Base-by-base conservation (phyloP, 2,113 vertebrate species). In the Chlamydotis undulata region DNA sequence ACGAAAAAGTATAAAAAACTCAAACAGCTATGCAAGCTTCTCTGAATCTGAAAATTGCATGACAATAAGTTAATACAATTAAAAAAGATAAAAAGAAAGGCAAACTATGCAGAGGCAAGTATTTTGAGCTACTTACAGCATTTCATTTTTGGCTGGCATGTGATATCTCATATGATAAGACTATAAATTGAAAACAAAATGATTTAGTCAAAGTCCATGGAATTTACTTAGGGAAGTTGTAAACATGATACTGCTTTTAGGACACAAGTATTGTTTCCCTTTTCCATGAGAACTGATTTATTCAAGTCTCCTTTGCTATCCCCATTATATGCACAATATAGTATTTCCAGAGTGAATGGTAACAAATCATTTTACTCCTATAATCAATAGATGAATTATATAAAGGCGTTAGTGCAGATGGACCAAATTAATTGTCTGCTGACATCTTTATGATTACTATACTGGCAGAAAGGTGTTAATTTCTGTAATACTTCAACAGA, bases 361-460 rank as follows among this genome's bases (percentile, higher is more conserved):
- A 95, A 94, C 43, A 28, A 75, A 94, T 93, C 1, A 80, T 93
- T 93, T 91, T 64, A 96, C 77, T 97, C 95, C 95, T 94, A 92
- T 98, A 98, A 98, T 98, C 98, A 98, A 98, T 96, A 97, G 96
- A 98, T 98, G 98, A 98, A 98, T 99, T 98, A 97, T 98, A 97
- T 97, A 97, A 98, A 98, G 96, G 94, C 45, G 33, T 96, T 97
- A 97, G 97, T 98, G 96, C 97, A 98, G 97, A 98, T 97, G 97
- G 97, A 98, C 98, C 96, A 98, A 98, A 99, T 98, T 98, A 99
- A 98, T 98, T 98, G 97, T 98, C 98, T 98, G 94, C 97, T 97
- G 97, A 97, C 97, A 98, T 97, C 94, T 95, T 96, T 96, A 97
- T 98, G 97, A 98, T 98, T 98, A 97, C 95, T 98, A 90, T 97